Percentiles rank a stretch among this genome's conserved stretches.
phyloP scores from a whole-genome alignment of 2,888 invertebrate genomes.

The Dilophus febrilis region DNA sequence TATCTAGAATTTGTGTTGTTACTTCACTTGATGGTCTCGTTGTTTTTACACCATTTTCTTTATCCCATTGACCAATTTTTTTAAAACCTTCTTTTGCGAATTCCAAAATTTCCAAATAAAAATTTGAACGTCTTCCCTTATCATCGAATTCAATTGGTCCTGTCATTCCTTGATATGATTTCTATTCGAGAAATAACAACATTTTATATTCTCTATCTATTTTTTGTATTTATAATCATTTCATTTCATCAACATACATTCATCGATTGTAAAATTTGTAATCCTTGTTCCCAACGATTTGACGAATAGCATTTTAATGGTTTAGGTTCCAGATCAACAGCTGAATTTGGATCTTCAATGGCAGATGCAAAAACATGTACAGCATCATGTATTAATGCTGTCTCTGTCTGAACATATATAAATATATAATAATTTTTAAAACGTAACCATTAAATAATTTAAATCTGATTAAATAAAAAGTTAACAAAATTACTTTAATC shows the following conservation, averaged over 20 bases:
- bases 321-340: background rate
- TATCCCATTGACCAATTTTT: constrained; percentile 30
- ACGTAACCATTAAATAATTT: too few species aligned
- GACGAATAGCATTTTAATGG: background rate
- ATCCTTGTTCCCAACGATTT: background rate
- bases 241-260: background rate
- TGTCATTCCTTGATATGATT: constrained; percentile 22
- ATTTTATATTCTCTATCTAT: background rate
- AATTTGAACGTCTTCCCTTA: constrained; percentile 47
- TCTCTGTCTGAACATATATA: constrained; percentile 31
- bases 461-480: too few species aligned
- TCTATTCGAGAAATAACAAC: constrained; percentile 13
- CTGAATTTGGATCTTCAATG: constrained; percentile 11
- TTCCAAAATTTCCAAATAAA: constrained; percentile 51
- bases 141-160: constrained; percentile 26
- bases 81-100: constrained; percentile 39
- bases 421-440: too few species aligned
- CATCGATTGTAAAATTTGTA: background rate
- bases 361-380: constrained; percentile 47
- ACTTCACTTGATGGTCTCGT: constrained; percentile 42
- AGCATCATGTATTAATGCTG: constrained; percentile 53
- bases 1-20: constrained; percentile 34
- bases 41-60: constrained; percentile 19
- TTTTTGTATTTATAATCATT: background rate
- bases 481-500: constrained; percentile 18